These are phyloP conservation scores for Diaphora mendica DNA, from an alignment of 2,888 invertebrate species.

Conservation along the genomic window DNA sequence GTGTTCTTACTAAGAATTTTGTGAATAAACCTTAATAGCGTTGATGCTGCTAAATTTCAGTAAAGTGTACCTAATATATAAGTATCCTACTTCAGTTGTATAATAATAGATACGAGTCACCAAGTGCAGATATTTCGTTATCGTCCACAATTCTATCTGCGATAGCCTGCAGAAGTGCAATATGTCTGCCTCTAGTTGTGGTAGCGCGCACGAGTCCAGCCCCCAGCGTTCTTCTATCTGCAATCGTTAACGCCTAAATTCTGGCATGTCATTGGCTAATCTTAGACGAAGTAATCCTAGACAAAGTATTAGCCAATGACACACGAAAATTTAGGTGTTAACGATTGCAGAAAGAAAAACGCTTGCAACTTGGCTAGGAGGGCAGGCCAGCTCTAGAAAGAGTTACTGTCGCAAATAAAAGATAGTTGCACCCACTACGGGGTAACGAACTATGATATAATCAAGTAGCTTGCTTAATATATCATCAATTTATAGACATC, in stretches of 20 bases:
- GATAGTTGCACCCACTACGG: background rate
- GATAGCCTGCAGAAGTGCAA: background rate
- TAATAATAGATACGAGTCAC: background rate
- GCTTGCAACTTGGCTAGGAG: no score
- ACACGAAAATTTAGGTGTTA: no score
- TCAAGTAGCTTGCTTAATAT: background rate
- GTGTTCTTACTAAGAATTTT: background rate
- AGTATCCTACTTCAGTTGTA: background rate
- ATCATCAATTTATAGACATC: background rate
- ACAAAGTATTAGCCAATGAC: no score
- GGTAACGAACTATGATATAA: conserved; percentile 5
- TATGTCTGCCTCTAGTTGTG: background rate
- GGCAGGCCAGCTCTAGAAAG: conserved; percentile 3
- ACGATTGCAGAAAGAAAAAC: no score
- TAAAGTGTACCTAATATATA: background rate
- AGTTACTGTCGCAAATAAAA: conserved; percentile 8
- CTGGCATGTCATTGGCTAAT: no score
- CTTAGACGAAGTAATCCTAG: no score
- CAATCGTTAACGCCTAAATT: no score
- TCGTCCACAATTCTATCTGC: background rate
- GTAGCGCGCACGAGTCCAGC: background rate
- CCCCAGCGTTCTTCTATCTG: no score
- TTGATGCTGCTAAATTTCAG: background rate
- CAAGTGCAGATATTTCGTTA: background rate
- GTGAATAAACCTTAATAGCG: background rate